Percentiles rank a stretch among this genome's conserved stretches.
Conservation (phyloP, 30 jellyfish, hydroid and myxozoan species). For the Mastigias papua region DNA sequence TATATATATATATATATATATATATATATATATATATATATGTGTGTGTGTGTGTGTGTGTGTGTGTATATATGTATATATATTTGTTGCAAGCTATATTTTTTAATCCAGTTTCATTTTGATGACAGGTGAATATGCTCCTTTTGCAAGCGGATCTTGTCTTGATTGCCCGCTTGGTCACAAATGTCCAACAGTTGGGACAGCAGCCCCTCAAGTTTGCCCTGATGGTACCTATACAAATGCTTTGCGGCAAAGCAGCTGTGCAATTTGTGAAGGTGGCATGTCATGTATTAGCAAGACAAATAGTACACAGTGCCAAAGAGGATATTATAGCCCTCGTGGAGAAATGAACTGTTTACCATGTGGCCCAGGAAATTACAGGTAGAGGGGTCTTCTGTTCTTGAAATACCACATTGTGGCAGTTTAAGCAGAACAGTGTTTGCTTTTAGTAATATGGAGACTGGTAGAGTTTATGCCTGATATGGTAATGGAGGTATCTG, state of each 20-base stretch:
- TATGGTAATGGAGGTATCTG: too few relatives aligned
- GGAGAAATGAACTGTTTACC: conserved; percentile 79
- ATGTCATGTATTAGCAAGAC: conserved; percentile 79
- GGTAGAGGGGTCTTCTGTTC: too few relatives aligned
- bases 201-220: conserved; percentile 75
- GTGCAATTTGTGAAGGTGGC: conserved; percentile 94
- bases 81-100: not conserved
- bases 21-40: too few relatives aligned
- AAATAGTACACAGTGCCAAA: conserved; percentile 72
- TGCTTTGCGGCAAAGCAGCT: conserved; percentile 76
- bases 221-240: conserved; percentile 85
- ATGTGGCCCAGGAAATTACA: conserved; percentile 88
- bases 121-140: conserved; percentile 89
- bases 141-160: conserved; percentile 74
- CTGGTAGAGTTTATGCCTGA: too few relatives aligned
- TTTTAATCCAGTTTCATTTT: too few relatives aligned
- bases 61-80: too few relatives aligned
- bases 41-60: too few relatives aligned
- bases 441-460: too few relatives aligned
- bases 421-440: too few relatives aligned
- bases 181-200: conserved; percentile 83
- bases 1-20: too few relatives aligned
- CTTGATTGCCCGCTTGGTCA: conserved; percentile 89
- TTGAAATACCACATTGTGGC: too few relatives aligned
- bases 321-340: conserved; percentile 86